Evolutionary conservation across 1,140 invertebrate genomes (phyloP).

Genomic region (Cyphomyrmex costatus): DNA sequence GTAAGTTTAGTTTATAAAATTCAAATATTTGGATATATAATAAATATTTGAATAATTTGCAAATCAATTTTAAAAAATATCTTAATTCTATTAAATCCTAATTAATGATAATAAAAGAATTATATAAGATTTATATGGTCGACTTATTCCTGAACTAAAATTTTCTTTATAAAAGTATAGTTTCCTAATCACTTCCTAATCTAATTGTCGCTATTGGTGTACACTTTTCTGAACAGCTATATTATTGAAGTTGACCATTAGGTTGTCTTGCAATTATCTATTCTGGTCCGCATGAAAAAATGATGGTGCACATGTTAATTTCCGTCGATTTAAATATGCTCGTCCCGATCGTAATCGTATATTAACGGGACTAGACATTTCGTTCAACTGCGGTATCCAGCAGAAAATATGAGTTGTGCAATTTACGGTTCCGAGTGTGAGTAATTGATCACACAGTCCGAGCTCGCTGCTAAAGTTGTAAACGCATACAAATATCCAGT

Average conservation of each 20-base stretch:
- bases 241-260: slow-evolving; percentile 27
- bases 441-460: slow-evolving; percentile 38
- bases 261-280: slow-evolving; percentile 41
- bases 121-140: too few species aligned
- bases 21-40: slow-evolving; percentile 20
- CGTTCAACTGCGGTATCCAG: slow-evolving; percentile 6
- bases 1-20: not conserved
- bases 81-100: not conserved
- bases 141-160: not conserved
- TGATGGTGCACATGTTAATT: slow-evolving; percentile 37
- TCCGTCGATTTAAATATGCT: slow-evolving; percentile 5
- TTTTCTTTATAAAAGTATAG: not conserved
- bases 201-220: slow-evolving; percentile 41
- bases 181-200: not conserved
- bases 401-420: slow-evolving; percentile 31
- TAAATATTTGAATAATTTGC: not conserved
- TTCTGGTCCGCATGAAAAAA: slow-evolving; percentile 61
- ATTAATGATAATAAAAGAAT: not conserved
- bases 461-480: slow-evolving; percentile 65
- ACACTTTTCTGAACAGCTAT: slow-evolving; percentile 44
- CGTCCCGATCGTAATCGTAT: not conserved
- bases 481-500: slow-evolving; percentile 73
- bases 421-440: slow-evolving; percentile 46
- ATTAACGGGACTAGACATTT: slow-evolving; percentile 18
- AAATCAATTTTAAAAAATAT: slow-evolving; percentile 10